Percentiles rank a stretch among this genome's conserved stretches.
phyloP scores from a whole-genome alignment of 2,113 vertebrate genomes.

The Malurus cyaneus region DNA sequence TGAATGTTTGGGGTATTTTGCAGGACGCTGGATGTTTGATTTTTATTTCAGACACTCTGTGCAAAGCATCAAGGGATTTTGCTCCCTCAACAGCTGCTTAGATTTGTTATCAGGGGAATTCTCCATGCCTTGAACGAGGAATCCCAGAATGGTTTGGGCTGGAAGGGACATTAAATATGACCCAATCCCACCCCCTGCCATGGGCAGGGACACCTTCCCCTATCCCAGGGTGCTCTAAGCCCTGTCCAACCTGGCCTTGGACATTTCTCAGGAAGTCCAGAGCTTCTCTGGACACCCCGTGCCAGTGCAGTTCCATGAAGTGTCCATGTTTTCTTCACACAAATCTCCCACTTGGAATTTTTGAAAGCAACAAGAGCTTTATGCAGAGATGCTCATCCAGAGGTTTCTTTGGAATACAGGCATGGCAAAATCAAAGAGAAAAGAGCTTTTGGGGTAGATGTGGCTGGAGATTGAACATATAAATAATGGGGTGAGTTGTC shows the following conservation, averaged over 20 bases:
- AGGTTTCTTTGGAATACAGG: neutral
- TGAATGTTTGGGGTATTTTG: neutral
- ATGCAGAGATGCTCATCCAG: rapidly evolving
- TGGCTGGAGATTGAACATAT: neutral
- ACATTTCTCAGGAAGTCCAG: neutral
- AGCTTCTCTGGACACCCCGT: neutral
- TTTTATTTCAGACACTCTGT: neutral
- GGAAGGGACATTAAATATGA: neutral
- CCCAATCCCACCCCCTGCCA: neutral
- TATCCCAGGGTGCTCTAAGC: rapidly evolving
- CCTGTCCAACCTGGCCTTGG: rapidly evolving
- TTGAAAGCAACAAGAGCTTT: neutral
- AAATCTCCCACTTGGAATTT: neutral
- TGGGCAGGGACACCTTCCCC: neutral
- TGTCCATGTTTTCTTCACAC: too few species aligned
- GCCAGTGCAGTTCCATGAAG: neutral
- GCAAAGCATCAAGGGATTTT: neutral
- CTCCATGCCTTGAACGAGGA: neutral
- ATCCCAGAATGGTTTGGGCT: neutral
- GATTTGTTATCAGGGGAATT: neutral
- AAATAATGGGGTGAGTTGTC: neutral
- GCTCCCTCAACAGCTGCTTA: rapidly evolving
- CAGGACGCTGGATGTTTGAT: neutral
- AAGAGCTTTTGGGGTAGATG: neutral
- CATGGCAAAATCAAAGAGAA: neutral